phyloP scores from a whole-genome alignment of 2,113 vertebrate genomes.

The Dasypus novemcinctus region DNA sequence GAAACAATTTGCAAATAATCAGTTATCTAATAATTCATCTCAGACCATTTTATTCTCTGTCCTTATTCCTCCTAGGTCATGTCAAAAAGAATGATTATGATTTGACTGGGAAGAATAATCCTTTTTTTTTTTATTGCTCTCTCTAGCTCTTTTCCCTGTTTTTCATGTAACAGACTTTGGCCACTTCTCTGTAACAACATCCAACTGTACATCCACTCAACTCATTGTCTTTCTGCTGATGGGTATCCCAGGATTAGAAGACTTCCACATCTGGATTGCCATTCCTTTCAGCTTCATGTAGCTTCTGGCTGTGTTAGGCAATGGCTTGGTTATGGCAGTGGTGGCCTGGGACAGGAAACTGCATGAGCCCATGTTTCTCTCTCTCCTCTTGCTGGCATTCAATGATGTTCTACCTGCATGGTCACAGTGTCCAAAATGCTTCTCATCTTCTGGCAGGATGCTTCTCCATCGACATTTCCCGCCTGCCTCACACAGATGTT shows the following conservation, averaged over 20 bases:
- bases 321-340: conserved; percentile 42
- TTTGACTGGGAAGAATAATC: background rate
- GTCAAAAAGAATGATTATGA: background rate
- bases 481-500: conserved; percentile 71
- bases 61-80: background rate
- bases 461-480: background rate
- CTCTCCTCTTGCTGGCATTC: conserved; percentile 63
- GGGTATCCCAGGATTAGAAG: conserved; percentile 69
- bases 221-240: conserved; percentile 54
- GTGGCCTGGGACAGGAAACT: conserved; percentile 53
- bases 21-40: background rate
- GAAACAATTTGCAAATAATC: background rate
- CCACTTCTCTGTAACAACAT: background rate
- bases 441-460: conserved; percentile 55
- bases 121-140: background rate
- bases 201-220: background rate
- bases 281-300: conserved; percentile 67
- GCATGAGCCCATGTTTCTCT: conserved; percentile 67
- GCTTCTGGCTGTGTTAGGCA: conserved; percentile 64
- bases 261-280: conserved; percentile 64
- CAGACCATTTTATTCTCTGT: background rate
- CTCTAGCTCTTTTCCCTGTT: background rate
- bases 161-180: background rate
- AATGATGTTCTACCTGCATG: conserved; percentile 63
- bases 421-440: conserved; percentile 64